Base-by-base conservation (phyloP, 2,113 vertebrate species). In the Pyxicephalus adspersus region DNA sequence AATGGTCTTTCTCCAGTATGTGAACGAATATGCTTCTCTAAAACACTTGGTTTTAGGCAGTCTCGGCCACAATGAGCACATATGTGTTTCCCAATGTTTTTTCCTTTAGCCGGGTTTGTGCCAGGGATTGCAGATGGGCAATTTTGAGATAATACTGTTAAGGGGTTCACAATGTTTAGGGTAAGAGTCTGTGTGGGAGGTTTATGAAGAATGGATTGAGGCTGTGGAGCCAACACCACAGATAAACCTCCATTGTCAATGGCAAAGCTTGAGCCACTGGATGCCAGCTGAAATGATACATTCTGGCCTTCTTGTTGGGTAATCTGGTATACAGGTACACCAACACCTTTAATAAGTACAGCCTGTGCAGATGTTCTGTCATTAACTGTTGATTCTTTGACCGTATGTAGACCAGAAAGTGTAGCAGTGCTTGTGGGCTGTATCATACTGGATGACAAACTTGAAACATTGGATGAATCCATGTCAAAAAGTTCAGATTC, bases 1-100 rank as follows among this genome's bases (percentile, higher is more conserved):
- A 97, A 99, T 5, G 98, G 98, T 81, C 98, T 90, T 86, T 98
- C 98, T 0, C 98, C 98, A 0, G 98, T 99, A 91, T 99, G 98
- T 22, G 96, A 99, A 34, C 98, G 95, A 25, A 99, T 91, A 51
- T 99, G 98, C 83, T 99, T 99, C 90, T 99, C 96, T 81, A 99
- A 85, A 9, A 99, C 98, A 22, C 98, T 99, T 87, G 97, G 98
- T 86, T 99, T 99, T 88, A 96, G 87, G 76, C 98, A 99, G 83
- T 98, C 98, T n/a, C 96, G 91, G 34, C 95, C 94, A 1, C 98
- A 99, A 85, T 98, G 96, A 3, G 90, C 91, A 84, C 97, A 99
- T 79, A 98, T 87, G 5, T 96, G 93, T 83, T 95, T 96, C 64
- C 96, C 94, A 1, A 92, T 85, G 0, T 91, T 94, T 79, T 94